Base-by-base conservation (phyloP, 2,113 vertebrate species). In the Erythrolamprus reginae region DNA sequence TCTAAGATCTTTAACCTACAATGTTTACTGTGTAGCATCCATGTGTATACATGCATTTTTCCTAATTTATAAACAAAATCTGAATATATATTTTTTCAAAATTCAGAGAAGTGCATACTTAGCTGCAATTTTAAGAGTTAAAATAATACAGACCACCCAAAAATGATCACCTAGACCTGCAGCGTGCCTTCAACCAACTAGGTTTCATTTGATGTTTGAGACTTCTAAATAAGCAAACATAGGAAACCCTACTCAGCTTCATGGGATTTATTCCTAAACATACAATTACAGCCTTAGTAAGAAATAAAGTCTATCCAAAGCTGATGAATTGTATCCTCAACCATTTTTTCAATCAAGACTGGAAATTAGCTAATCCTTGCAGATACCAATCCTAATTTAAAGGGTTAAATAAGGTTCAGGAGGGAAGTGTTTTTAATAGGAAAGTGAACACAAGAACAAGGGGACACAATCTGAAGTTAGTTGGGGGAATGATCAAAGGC, bases 1-100 rank as follows among this genome's bases (percentile, higher is more conserved):
- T 94, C 95, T 94, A 93, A 95, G 28, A 90, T 88, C 89, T 93
- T 38, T 92, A 51, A 90, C 84, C 52, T 82, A 24, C 4, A 91
- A 90, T 91, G 91, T n/a, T 93, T 89, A 28, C 51, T 84, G 51
- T 84, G 86, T 85, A 83, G 51, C 8, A 90, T 24, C 47, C 33
- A 77, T 33, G 33, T 65, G 61, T 92, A 65, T 93, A 87, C 82
- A 87, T 89, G 48, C 55, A 58, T 87, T 90, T 90, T 42, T 52
- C 84, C 24, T 48, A 45, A 84, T 48, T 28, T 84, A 48, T 84
- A 47, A 50, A 50, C 47, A 47, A 38, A 48, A 48, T 84, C 50
- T 86, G 6, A 53, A 52, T 77, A 23, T 23, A 38, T 86, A n/a
- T 55, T 52, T 50, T 53, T 86, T 53, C 23, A 38, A 55, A 86